These are phyloP conservation scores for Hypsopygia costalis DNA, from an alignment of 2,888 invertebrate species.

Conservation along the genomic window DNA sequence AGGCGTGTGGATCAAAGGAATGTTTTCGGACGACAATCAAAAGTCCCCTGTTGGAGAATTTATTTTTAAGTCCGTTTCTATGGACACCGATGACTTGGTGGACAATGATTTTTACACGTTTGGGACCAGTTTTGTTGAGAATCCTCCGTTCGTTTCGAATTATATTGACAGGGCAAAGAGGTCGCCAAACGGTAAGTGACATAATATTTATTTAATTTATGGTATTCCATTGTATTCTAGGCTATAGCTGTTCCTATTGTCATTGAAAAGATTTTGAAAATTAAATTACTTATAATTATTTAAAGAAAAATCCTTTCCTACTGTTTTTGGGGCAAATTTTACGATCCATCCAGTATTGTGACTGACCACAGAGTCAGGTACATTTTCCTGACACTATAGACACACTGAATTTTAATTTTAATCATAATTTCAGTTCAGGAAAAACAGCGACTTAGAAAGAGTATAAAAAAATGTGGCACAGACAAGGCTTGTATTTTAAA, in stretches of 20 bases:
- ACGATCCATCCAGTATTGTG: no score
- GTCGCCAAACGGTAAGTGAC: slow-evolving; percentile 44
- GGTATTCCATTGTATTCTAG: not conserved
- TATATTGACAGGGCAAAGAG: slow-evolving; percentile 49
- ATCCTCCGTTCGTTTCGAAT: slow-evolving; percentile 31
- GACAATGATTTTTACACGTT: slow-evolving; percentile 45
- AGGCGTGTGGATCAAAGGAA: slow-evolving; percentile 47
- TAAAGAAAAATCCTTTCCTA: no score
- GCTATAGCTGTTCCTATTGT: not conserved
- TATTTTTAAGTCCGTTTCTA: slow-evolving; percentile 46
- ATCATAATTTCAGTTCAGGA: slow-evolving; percentile 23
- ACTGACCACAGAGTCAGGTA: no score
- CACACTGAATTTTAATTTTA: no score
- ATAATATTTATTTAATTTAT: not conserved
- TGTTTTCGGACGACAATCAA: slow-evolving; percentile 18
- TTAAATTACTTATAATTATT: no score
- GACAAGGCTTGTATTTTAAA: slow-evolving; percentile 20
- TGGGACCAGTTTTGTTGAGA: slow-evolving; percentile 30
- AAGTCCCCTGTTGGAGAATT: slow-evolving; percentile 34
- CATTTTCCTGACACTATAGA: no score
- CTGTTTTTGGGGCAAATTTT: no score
- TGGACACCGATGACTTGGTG: slow-evolving; percentile 47
- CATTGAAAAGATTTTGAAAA: no score
- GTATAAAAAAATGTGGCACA: slow-evolving; percentile 29
- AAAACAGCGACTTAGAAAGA: slow-evolving; percentile 25